These are phyloP conservation scores for Drosophila parthenogenetica DNA, from an alignment of 2,888 invertebrate genomes.

Conservation along the genomic window DNA sequence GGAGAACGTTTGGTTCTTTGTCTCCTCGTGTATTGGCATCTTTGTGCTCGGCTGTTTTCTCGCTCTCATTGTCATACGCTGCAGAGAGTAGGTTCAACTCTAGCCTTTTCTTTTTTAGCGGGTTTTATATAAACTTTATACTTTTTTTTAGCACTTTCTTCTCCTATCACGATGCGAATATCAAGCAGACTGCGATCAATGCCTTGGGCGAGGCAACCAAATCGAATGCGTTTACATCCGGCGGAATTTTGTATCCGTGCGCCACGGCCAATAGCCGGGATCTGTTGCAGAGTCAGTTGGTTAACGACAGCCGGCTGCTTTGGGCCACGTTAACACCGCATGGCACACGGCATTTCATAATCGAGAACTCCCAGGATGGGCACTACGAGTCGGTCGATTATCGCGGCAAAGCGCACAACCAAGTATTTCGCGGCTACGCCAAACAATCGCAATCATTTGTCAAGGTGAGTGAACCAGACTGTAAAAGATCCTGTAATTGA, in stretches of 20 bases:
- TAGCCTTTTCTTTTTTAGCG: background rate
- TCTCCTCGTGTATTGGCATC: constrained; percentile 92
- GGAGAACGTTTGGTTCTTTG: constrained; percentile 93
- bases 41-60: constrained; percentile 91
- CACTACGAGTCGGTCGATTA: constrained; percentile 90
- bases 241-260: constrained; percentile 87
- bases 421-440: constrained; percentile 80
- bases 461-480: constrained; percentile 69
- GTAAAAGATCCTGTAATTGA: background rate
- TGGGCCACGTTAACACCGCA: constrained; percentile 95
- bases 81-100: constrained; percentile 89
- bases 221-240: constrained; percentile 85
- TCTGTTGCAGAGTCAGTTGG: constrained; percentile 85
- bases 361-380: constrained; percentile 86
- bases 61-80: constrained; percentile 92
- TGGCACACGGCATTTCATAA: constrained; percentile 91
- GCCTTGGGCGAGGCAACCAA: constrained; percentile 86
- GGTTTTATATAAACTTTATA: too few relatives aligned
- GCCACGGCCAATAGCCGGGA: constrained; percentile 86
- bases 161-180: constrained; percentile 84
- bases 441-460: constrained; percentile 81
- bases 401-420: constrained; percentile 79
- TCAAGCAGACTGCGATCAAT: constrained; percentile 87
- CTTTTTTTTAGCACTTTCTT: constrained; percentile 78
- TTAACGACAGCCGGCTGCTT: constrained; percentile 89